These are phyloP conservation scores for Temnopleurus reevesii DNA, from an alignment of 53 echinoderm and acorn worm species.

Conservation along the genomic window DNA sequence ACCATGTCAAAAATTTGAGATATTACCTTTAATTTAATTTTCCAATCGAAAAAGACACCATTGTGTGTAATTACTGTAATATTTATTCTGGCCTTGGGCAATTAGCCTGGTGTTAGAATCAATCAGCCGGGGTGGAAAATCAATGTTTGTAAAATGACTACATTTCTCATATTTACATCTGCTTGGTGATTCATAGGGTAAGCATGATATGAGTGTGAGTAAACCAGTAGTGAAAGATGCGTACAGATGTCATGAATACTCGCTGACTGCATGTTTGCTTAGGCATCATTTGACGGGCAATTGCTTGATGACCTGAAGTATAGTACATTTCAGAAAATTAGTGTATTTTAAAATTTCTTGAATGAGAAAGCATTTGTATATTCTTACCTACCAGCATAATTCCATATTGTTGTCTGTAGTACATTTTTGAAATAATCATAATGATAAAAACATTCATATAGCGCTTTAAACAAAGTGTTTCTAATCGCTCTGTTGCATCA, in stretches of 20 bases:
- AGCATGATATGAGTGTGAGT: not conserved
- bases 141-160: constrained; percentile 22
- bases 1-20: no score
- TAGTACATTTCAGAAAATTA: no score
- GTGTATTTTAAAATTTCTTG: no score
- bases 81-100: constrained; percentile 13
- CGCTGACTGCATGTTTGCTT: not conserved
- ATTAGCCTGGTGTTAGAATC: not conserved
- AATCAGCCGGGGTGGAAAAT: not conserved
- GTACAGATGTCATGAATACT: not conserved
- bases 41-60: not conserved
- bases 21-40: not conserved
- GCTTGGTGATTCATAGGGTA: not conserved
- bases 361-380: no score
- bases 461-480: no score
- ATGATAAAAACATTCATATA: no score
- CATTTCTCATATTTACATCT: not conserved
- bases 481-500: no score
- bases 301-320: no score
- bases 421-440: no score
- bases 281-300: not conserved
- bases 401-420: no score
- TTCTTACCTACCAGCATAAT: no score
- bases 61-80: not conserved
- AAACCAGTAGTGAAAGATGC: not conserved